Conservation (phyloP, 1,140 invertebrate species). For the Calliopsis andreniformis region DNA sequence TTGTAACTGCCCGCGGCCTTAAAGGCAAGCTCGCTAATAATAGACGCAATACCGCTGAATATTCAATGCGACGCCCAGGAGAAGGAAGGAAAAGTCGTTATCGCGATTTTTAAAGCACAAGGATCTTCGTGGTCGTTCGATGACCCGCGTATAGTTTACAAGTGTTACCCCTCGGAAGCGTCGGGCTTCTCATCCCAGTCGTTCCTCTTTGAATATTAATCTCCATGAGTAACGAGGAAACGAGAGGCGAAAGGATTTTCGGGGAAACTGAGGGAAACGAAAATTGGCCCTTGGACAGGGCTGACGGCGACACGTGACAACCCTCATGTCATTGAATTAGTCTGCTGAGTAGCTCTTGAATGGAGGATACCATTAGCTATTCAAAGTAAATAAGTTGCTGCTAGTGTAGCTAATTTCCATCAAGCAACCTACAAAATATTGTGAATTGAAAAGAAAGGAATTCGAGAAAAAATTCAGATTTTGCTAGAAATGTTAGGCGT, state of each 20-base stretch:
- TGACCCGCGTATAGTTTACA: slow-evolving; percentile 14
- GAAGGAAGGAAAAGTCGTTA: slow-evolving; percentile 35
- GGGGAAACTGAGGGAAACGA: neutral
- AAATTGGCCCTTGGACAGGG: neutral
- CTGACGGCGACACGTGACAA: neutral
- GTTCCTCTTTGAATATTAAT: slow-evolving; percentile 48
- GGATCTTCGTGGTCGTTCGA: slow-evolving; percentile 28
- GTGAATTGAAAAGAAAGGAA: no score
- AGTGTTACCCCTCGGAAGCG: neutral
- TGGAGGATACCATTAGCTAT: no score
- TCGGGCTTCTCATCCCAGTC: neutral
- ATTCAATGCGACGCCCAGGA: slow-evolving; percentile 41
- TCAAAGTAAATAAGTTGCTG: no score
- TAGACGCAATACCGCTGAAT: slow-evolving; percentile 49
- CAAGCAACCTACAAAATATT: no score
- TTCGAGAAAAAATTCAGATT: no score
- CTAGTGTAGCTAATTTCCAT: no score
- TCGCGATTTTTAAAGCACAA: slow-evolving; percentile 46
- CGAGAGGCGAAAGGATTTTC: slow-evolving; percentile 2
- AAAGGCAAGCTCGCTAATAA: slow-evolving; percentile 48
- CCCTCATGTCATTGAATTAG: neutral
- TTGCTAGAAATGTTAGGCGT: no score
- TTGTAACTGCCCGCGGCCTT: neutral
- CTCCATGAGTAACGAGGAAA: slow-evolving; percentile 18
- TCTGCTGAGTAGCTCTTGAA: no score